A percentile compares a stretch with the other conserved stretches of the same genome.
These are phyloP conservation scores for Cantharis nigra DNA, from an alignment of 2,888 invertebrate species.

Conservation along the genomic window DNA sequence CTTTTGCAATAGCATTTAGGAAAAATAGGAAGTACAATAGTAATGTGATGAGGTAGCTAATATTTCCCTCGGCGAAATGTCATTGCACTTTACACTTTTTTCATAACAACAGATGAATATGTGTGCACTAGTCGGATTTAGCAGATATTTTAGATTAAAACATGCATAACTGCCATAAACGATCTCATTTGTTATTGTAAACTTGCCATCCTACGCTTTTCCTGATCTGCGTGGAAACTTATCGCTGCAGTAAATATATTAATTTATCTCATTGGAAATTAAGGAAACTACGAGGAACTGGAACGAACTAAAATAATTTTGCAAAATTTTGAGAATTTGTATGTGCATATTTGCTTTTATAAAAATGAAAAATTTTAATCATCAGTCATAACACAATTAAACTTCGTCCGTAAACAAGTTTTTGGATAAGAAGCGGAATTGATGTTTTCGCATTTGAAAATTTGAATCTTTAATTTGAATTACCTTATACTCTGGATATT, in stretches of 20 bases:
- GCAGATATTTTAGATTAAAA: neutral
- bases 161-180: neutral
- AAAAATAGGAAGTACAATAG: conserved; percentile 22
- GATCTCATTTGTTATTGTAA: neutral
- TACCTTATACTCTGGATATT: neutral
- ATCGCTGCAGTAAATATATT: neutral
- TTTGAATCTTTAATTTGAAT: neutral
- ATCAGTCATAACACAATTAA: neutral
- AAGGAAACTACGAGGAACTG: too few species aligned
- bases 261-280: neutral
- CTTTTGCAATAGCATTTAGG: conserved; percentile 22
- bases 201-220: neutral
- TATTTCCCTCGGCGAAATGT: conserved; percentile 6
- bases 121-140: neutral
- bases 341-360: neutral
- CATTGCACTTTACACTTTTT: conserved; percentile 1
- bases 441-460: neutral
- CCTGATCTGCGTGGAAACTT: neutral
- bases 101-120: neutral
- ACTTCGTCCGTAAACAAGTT: neutral
- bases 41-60: conserved; percentile 10
- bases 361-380: neutral
- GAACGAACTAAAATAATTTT: too few species aligned
- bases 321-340: neutral
- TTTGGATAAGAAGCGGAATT: neutral